Conservation (phyloP, 2,888 invertebrate species). For the Ophion obscuratus region DNA sequence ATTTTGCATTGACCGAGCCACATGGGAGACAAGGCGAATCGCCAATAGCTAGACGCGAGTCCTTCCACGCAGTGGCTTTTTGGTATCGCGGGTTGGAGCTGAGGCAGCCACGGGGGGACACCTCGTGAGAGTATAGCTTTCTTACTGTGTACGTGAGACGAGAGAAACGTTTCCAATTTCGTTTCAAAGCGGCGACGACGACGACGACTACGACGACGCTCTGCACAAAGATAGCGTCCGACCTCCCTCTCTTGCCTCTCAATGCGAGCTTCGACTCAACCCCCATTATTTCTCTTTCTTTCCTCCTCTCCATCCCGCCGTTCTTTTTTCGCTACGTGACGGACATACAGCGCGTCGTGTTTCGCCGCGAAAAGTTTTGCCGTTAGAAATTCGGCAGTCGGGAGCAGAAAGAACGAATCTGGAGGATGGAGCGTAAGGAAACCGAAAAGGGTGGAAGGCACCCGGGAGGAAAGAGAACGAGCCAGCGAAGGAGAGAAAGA, state of each 20-base stretch:
- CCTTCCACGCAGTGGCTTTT: background rate
- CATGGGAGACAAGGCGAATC: background rate
- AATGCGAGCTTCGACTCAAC: constrained; percentile 27
- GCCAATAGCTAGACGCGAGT: constrained; percentile 10
- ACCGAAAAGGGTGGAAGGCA: constrained; percentile 12
- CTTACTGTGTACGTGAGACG: constrained; percentile 52
- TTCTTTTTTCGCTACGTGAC: constrained; percentile 78
- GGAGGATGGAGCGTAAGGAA: constrained; percentile 11
- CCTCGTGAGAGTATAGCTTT: constrained; percentile 33
- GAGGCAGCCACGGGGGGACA: constrained; percentile 11
- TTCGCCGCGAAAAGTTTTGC: constrained; percentile 58
- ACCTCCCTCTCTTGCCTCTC: constrained; percentile 41
- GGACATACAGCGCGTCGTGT: constrained; percentile 75
- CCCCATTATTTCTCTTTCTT: constrained; percentile 32
- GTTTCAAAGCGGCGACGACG: constrained; percentile 77
- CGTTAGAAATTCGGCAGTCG: constrained; percentile 54
- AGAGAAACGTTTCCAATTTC: constrained; percentile 83
- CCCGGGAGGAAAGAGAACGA: constrained; percentile 8
- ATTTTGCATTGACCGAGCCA: background rate
- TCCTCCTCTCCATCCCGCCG: constrained; percentile 50
- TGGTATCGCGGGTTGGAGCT: constrained; percentile 20
- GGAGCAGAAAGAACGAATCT: constrained; percentile 36
- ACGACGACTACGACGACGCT: constrained; percentile 65
- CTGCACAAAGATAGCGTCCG: constrained; percentile 74
- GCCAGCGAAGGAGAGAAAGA: background rate